A percentile compares a stretch with the other conserved stretches of the same genome.
These are phyloP conservation scores for Stenurella melanura DNA, from an alignment of 2,888 invertebrate genomes.

Conservation along the genomic window DNA sequence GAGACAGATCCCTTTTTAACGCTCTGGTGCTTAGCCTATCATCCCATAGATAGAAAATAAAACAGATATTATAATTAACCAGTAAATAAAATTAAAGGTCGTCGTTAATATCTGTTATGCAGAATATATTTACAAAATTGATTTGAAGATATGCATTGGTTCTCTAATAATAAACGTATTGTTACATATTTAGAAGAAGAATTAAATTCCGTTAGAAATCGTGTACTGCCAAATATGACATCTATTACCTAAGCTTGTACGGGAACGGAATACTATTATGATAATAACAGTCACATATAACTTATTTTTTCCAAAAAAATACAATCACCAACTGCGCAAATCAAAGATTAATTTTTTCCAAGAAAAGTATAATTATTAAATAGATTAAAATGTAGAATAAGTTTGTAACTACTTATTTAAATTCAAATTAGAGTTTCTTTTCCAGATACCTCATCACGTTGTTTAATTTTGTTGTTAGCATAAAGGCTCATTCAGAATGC, in stretches of 20 bases:
- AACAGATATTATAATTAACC: too few relatives aligned
- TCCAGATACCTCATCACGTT: not conserved
- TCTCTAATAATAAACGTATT: not conserved
- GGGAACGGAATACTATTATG: not conserved
- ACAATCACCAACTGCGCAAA: not conserved
- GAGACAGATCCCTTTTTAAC: too few relatives aligned
- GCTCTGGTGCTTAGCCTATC: too few relatives aligned
- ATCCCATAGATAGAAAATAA: too few relatives aligned
- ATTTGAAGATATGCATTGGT: not conserved
- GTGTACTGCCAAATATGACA: not conserved
- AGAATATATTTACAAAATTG: too few relatives aligned
- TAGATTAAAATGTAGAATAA: not conserved
- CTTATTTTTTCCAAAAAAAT: not conserved
- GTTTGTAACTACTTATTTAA: not conserved
- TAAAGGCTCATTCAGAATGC: not conserved
- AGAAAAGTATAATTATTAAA: not conserved
- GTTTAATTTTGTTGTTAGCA: not conserved
- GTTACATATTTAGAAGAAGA: slow-evolving; percentile 18
- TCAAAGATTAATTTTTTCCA: not conserved
- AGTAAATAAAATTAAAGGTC: too few relatives aligned
- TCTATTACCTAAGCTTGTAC: not conserved
- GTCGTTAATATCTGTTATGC: too few relatives aligned
- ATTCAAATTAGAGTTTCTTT: not conserved
- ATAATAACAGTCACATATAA: not conserved
- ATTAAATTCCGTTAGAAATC: not conserved